Base-by-base conservation (phyloP, 2,797 vertebrate species). In the Apodemus agrarius region DNA sequence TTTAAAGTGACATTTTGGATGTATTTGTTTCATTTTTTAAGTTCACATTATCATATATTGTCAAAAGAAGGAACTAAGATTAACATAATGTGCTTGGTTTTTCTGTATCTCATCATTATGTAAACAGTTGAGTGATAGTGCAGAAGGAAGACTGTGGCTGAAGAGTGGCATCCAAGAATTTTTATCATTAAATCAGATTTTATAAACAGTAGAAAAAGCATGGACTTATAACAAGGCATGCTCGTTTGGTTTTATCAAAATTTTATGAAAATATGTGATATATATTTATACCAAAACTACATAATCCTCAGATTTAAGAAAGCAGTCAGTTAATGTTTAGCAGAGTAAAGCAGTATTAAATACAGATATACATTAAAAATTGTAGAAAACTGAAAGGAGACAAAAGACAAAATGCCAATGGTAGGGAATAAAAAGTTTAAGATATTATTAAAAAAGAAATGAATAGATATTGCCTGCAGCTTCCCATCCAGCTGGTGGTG, bases 221-320 rank as follows among this genome's bases (percentile, higher is more conserved):
- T 98, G 97, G 96, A 97, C 98, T 98, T 98, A 93, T 96, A 94
- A 96, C 89, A 97, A 97, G 97, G 97, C 97, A 98, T 98, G 97
- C 97, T 98, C 97, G 96, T 97, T 98, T 43, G 81, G 95, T 98
- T 98, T 98, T 98, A 96, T 98, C 97, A 98, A 97, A 97, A 98
- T 98, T 98, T 98, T 98, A 96, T 74, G 31, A 97, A 98, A 97
- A 98, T 97, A 96, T 97, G 97, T 97, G 97, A 96, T 98, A 97
- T 98, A 98, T 98, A 98, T 98, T 98, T 98, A 98, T 98, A 98
- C 96, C 97, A 97, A 97, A 98, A 96, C 95, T 98, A 97, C 96
- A 98, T 98, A 97, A 97, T 95, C 98, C 81, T 96, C 98, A 98
- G 97, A 93, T 94, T 91, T 98, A 97, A 96, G 93, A 97, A 94